Base-by-base conservation (phyloP, 2,888 invertebrate species). In the Nymphalis polychloros region DNA sequence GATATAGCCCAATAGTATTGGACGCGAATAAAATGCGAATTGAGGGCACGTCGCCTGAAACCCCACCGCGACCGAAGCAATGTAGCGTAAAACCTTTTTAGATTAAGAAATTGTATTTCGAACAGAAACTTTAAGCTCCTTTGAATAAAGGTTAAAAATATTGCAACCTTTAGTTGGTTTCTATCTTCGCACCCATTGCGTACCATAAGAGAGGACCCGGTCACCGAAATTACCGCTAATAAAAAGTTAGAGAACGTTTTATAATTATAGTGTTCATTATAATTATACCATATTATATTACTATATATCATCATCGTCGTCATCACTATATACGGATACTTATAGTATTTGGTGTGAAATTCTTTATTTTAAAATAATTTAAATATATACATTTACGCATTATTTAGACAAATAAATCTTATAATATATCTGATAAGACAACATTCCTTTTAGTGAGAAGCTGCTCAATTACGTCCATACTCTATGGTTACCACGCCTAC, bases 11-110 rank as follows among this genome's bases (percentile, higher is more conserved):
- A 72, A 71, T 75, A 59, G 64, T 65, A 68, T 71, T 65, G 70
- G 72, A 71, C 70, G 72, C 74, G 72, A 81, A 79, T 77, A 74
- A 77, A 77, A 77, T 76, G 77, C 81, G 81, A 81, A 87, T 86
- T 86, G 85, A 84, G 87, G 85, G 81, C 89, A 85, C 86, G 84
- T 86, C 85, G 88, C 84, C 84, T 83, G 83, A 86, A 83, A 84
- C 80, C 77, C 79, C 77, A 81, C 82, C 79, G 78, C 82, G 82
- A 80, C 68, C 73, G 70, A 69, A 79, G 79, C 79, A 78, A 79
- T 79, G 77, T 77, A 77, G 76, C 76, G 76, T 73, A 76, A 78
- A 75, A 73, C 72, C 72, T 76, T 67, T 69, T 65, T 53, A 57
- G 41, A 47, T 48, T 27, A 64, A 27, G 19, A 64, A 27, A 55